Evolutionary conservation across 2,888 invertebrate species (phyloP).

Genomic region (Lepas anatifera): DNA sequence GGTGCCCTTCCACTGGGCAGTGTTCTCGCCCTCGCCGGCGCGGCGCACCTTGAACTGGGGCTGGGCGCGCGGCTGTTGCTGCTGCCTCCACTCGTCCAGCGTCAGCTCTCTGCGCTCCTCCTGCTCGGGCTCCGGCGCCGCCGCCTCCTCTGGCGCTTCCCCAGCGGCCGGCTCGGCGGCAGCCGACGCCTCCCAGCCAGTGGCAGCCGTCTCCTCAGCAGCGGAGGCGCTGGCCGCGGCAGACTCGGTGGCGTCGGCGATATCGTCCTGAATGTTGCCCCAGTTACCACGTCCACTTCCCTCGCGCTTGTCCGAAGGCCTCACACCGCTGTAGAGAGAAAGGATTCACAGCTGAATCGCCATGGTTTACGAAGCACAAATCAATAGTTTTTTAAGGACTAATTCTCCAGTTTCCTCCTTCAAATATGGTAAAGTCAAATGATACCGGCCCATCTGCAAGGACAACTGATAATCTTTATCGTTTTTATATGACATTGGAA

Average conservation of each 20-base stretch:
- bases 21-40: conserved; percentile 86
- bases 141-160: conserved; percentile 22
- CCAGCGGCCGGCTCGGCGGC: conserved; percentile 14
- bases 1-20: conserved; percentile 68
- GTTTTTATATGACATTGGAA: too few species aligned
- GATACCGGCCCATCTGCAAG: too few species aligned
- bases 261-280: conserved; percentile 85
- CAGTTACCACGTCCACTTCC: conserved; percentile 92
- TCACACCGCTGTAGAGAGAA: conserved; percentile 61
- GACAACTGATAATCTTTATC: too few species aligned
- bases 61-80: conserved; percentile 56
- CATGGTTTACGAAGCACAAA: too few species aligned
- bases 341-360: too few species aligned
- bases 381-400: too few species aligned
- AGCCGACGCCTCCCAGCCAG: too few species aligned
- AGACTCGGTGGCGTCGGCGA: conserved; percentile 38
- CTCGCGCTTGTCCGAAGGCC: conserved; percentile 85
- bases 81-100: conserved; percentile 88
- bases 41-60: conserved; percentile 84
- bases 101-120: conserved; percentile 78
- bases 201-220: too few species aligned
- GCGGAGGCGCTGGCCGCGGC: too few species aligned
- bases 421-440: too few species aligned
- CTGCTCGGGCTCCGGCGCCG: conserved; percentile 36
- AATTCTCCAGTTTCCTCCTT: too few species aligned